Evolutionary conservation across 2,888 invertebrate genomes (phyloP), one percentile per base, ranked within the genome.

Genomic region (Tholera decimalis): DNA sequence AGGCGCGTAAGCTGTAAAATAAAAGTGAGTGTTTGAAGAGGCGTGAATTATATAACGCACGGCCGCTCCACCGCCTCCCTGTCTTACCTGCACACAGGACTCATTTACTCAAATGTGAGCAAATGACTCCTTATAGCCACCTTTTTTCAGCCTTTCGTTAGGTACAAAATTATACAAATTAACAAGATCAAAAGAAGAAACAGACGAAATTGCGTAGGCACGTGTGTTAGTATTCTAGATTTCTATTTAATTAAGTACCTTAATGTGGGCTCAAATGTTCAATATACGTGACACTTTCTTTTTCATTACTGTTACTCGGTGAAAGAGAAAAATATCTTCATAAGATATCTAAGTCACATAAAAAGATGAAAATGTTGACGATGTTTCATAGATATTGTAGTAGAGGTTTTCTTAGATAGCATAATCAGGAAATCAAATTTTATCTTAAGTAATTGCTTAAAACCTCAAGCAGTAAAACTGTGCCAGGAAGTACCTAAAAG

Each of bases 11-110:
- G 81, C 76, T 76, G 82, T 80, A 79, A 86, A 88, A 88, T 88
- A 89, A 88, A 88, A 88, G 83, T 82, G 82, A 88, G 84, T 82
- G 83, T 85, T 88, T 89, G 83, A 87, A 85, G 83, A 82, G 81
- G 68, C 81, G 83, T 85, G 80, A 85, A 88, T 88, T 85, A 87
- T 88, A 83, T 86, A 87, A 86, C 81, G 73, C 61, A 18, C 11
- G 46, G 28, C 26, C n/a, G 46, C n/a, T 46, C 44, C 11, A 71
- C 62, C 61, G 50, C 71, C 63, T 72, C 77, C 73, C 73, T 76
- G 77, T 71, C 79, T 77, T 80, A 80, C 75, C 79, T 83, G 78
- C 73, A 79, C 80, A 71, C 78, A 62, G 76, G 74, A 65, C 83
- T 84, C 83, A 83, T 86, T 86, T 86, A 70, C 79, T 65, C 60